Base-by-base conservation (phyloP, 2,888 invertebrate species). In the Amblyjoppa proteus region DNA sequence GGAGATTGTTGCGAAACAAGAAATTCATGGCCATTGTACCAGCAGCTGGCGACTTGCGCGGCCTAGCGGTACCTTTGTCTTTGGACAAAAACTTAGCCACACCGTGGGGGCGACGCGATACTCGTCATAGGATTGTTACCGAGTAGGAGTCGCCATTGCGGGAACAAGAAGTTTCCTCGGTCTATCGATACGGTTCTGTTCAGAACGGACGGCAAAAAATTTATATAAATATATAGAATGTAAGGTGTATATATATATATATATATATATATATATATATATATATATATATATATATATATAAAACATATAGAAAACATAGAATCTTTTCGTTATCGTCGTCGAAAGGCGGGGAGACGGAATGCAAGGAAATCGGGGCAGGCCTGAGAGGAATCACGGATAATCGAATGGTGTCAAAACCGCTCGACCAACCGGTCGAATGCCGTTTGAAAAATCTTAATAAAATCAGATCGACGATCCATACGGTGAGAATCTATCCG, bases 11-110 rank as follows among this genome's bases (percentile, higher is more conserved):
- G 81, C 71, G 83, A 79, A 85, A 85, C 83, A 70, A 86, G 71
- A 82, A 84, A 87, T 86, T 87, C 87, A 86, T 85, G 87, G 85
- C 68, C 87, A 80, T 69, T 80, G 13, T 49, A 74, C 56, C 68
- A 20, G 73, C 49, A 66, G 69, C 45, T 61, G 69, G 73, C 74
- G 79, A 71, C 25, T 58, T 75, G 71, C 76, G 68, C 81, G 68
- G 34, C 45, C 75, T 85, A 85, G 71, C 85, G 82, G 85, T 82
- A 85, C 64, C 78, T 79, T 82, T 76, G 76, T 76, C 75, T 58
- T 75, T 41, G 34, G 45, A 81, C 45, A 85, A 82, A 82, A 83
- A 69, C 11, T 66, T 64, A 83, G 58, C 31, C 77, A 49, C 68
- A 53, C 53, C 73, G 20, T 20, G 79, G 38, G 66, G 38, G 38